phyloP scores from a whole-genome alignment of 2,888 invertebrate species.

The Lasius fuliginosus region DNA sequence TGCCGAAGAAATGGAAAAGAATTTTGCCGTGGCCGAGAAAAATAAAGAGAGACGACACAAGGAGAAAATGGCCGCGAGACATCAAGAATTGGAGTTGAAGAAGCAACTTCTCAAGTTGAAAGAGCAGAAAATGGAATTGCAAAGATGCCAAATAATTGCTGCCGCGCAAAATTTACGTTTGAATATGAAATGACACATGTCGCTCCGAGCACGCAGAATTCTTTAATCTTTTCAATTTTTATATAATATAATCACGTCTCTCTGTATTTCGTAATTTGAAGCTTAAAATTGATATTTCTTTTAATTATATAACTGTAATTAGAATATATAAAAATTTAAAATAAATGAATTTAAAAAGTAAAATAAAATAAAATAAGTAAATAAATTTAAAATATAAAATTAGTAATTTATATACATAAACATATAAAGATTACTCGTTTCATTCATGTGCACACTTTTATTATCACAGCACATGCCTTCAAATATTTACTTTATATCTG shows the following conservation, averaged over 20 bases:
- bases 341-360: no score
- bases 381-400: no score
- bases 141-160: slow-evolving; percentile 74
- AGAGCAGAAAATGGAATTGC: slow-evolving; percentile 77
- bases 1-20: slow-evolving; percentile 72
- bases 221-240: neutral
- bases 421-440: neutral
- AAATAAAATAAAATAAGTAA: no score
- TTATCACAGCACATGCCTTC: neutral
- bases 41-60: slow-evolving; percentile 78
- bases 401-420: no score
- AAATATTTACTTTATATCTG: neutral
- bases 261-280: neutral
- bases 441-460: neutral
- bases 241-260: neutral
- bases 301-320: neutral
- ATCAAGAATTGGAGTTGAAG: slow-evolving; percentile 77
- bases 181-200: slow-evolving; percentile 61
- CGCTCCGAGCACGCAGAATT: neutral
- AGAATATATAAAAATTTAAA: neutral
- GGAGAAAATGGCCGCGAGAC: slow-evolving; percentile 76
- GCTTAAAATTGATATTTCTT: neutral
- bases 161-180: slow-evolving; percentile 73
- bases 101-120: slow-evolving; percentile 77
- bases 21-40: slow-evolving; percentile 73